These are phyloP conservation scores for Varroa destructor DNA, from an alignment of 1,140 invertebrate genomes.

Conservation along the genomic window DNA sequence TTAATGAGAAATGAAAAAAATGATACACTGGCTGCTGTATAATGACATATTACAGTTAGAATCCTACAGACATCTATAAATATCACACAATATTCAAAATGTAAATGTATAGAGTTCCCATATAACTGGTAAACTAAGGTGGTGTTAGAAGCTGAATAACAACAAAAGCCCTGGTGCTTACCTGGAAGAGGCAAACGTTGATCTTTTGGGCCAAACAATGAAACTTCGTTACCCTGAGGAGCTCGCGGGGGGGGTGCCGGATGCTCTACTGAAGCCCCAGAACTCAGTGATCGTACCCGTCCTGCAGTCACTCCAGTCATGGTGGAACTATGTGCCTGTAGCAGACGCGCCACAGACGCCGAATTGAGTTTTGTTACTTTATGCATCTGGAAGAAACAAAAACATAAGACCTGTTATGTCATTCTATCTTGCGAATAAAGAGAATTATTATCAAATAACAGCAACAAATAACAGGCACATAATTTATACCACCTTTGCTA, in stretches of 20 bases:
- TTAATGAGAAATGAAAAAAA: slow-evolving; percentile 15
- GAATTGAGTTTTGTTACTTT: slow-evolving; percentile 3
- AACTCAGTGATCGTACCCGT: neutral
- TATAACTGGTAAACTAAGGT: neutral
- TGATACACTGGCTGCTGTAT: slow-evolving; percentile 21
- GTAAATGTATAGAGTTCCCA: neutral
- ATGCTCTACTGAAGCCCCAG: neutral
- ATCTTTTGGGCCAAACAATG: slow-evolving; percentile 47
- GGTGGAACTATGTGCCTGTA: neutral
- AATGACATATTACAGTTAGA: slow-evolving; percentile 30
- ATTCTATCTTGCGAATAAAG: too few species aligned
- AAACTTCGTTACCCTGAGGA: slow-evolving; percentile 33
- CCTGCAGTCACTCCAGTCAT: neutral
- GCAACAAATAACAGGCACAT: too few species aligned
- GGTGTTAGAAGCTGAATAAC: slow-evolving; percentile 31
- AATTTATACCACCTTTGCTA: too few species aligned
- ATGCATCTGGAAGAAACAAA: slow-evolving; percentile 14
- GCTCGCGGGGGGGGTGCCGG: neutral
- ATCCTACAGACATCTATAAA: slow-evolving; percentile 33
- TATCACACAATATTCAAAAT: slow-evolving; percentile 35
- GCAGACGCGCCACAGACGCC: neutral
- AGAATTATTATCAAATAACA: too few species aligned
- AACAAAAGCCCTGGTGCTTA: slow-evolving; percentile 40
- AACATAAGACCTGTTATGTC: neutral
- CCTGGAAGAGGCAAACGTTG: slow-evolving; percentile 57